Percentiles rank a stretch among this genome's conserved stretches.
These are phyloP conservation scores for Drosophila insularis DNA, from an alignment of 1,140 invertebrate genomes.

Conservation along the genomic window DNA sequence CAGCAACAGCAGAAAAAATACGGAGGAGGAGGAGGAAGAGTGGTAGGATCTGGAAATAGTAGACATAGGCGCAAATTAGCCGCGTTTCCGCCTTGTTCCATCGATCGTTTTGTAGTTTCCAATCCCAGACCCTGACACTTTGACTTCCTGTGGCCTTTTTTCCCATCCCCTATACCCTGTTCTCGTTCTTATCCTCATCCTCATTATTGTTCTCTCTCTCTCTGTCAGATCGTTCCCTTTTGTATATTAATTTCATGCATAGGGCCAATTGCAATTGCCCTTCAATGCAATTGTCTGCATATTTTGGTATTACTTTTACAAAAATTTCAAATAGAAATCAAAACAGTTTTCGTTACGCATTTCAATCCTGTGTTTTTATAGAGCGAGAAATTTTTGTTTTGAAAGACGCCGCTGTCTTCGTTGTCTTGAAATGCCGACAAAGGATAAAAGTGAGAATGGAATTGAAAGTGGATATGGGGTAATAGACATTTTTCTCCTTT, in stretches of 20 bases:
- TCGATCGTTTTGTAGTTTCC: constrained; percentile 32
- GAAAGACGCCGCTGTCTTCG: constrained; percentile 39
- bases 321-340: constrained; percentile 70
- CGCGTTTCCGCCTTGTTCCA: constrained; percentile 70
- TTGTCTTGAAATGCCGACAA: constrained; percentile 22
- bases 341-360: constrained; percentile 71
- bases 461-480: not conserved
- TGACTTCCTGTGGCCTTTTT: constrained; percentile 78
- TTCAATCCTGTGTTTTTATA: constrained; percentile 37
- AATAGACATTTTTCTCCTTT: not conserved
- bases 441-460: not conserved
- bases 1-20: not conserved
- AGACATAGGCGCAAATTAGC: constrained; percentile 70
- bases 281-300: constrained; percentile 18
- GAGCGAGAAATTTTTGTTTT: constrained; percentile 41
- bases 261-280: constrained; percentile 20
- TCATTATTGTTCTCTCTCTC: not conserved
- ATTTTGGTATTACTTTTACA: constrained; percentile 47
- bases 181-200: not conserved
- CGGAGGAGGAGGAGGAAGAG: constrained; percentile 1
- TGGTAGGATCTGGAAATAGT: not conserved
- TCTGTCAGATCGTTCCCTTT: constrained; percentile 1
- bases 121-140: constrained; percentile 56
- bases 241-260: constrained; percentile 55
- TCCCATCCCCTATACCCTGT: constrained; percentile 15